phyloP scores from a whole-genome alignment of 2,113 vertebrate genomes.

The Brevimyrus niger region DNA sequence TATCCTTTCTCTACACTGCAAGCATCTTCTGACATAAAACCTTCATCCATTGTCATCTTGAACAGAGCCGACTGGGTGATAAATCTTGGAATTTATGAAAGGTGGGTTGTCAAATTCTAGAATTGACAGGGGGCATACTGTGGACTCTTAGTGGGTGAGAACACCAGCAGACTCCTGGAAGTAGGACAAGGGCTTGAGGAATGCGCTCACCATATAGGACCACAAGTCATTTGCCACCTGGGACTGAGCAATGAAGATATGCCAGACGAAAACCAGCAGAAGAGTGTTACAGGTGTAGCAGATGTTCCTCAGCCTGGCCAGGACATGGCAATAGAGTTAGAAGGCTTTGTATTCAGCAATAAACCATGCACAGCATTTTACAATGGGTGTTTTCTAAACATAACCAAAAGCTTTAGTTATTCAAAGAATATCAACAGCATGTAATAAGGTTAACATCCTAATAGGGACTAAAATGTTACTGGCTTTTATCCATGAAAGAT shows the following conservation, averaged over 20 bases:
- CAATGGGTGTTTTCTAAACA: neutral
- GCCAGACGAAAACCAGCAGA: slow-evolving; percentile 83
- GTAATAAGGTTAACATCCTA: neutral
- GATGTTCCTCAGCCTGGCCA: slow-evolving; percentile 79
- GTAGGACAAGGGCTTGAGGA: slow-evolving; percentile 76
- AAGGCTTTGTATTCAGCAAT: neutral
- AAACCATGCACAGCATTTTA: neutral
- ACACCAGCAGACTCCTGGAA: slow-evolving; percentile 80
- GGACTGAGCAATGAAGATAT: slow-evolving; percentile 85
- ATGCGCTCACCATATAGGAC: slow-evolving; percentile 91
- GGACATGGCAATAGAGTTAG: slow-evolving; percentile 15
- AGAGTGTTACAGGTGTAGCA: slow-evolving; percentile 81
- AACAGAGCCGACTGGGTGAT: neutral
- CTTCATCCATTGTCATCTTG: neutral
- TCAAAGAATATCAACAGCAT: neutral
- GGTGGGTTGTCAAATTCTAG: too few species aligned
- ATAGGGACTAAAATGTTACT: neutral
- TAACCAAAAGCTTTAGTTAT: neutral
- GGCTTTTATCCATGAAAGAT: neutral
- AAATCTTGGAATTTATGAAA: neutral
- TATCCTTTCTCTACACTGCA: neutral
- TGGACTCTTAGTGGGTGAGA: slow-evolving; percentile 63
- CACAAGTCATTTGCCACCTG: slow-evolving; percentile 91
- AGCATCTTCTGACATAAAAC: neutral
- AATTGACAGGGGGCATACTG: neutral